Conservation (phyloP, 92 coral and sea anemone genomes). For the Porites lobata region DNA sequence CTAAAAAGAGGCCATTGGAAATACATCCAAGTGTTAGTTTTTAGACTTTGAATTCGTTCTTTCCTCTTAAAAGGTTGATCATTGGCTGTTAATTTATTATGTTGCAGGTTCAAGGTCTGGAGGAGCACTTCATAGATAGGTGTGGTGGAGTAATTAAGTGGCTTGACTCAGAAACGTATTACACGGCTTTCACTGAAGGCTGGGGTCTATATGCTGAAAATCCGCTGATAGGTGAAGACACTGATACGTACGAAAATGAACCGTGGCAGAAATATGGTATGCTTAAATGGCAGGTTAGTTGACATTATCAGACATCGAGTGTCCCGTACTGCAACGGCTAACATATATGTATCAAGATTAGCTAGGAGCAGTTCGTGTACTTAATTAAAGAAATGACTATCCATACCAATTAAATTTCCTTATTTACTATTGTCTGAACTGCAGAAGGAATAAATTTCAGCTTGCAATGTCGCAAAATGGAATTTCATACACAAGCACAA, state of each 20-base stretch:
- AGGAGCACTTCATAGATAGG: constrained; percentile 84
- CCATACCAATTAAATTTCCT: no score
- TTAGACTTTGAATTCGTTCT: no score
- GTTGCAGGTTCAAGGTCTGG: constrained; percentile 81
- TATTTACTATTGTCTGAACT: no score
- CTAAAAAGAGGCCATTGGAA: no score
- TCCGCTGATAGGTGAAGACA: constrained; percentile 84
- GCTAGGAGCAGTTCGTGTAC: no score
- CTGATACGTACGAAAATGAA: constrained; percentile 80
- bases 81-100: neutral
- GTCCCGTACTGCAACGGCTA: no score
- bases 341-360: no score
- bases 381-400: no score
- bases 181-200: constrained; percentile 88
- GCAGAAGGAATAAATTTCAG: no score
- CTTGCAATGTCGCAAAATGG: no score
- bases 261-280: constrained; percentile 90
- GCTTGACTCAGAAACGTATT: constrained; percentile 67
- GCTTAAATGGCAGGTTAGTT: constrained; percentile 93
- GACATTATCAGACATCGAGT: neutral
- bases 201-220: constrained; percentile 96
- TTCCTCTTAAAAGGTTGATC: neutral
- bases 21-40: no score
- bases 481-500: no score
- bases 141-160: constrained; percentile 89